Percentiles rank a stretch among this genome's conserved stretches.
Conservation (phyloP, 2,797 vertebrate species). For the Darevskia mixta region DNA sequence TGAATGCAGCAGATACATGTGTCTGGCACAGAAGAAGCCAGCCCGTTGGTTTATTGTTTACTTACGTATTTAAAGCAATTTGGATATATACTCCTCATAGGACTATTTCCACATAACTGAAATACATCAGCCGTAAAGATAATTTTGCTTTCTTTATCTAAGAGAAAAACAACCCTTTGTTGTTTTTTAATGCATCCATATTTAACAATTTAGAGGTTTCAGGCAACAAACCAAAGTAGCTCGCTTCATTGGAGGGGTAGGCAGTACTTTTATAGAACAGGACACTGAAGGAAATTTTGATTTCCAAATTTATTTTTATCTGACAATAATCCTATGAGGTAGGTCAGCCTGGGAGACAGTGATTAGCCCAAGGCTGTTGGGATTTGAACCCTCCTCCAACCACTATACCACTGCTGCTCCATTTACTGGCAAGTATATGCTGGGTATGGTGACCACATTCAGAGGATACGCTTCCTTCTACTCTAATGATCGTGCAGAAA, state of each 20-base stretch:
- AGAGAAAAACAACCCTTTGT: neutral
- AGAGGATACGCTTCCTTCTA: neutral
- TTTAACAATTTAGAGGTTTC: neutral
- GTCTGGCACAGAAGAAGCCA: neutral
- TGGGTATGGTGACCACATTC: neutral
- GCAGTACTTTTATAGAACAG: neutral
- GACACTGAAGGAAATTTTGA: neutral
- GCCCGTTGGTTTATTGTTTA: neutral
- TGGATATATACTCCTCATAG: neutral
- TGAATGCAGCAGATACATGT: neutral
- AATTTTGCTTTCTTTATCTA: neutral
- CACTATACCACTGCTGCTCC: no score
- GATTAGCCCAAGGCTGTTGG: no score
- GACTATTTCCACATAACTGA: neutral
- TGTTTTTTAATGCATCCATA: neutral
- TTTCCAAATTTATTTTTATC: neutral
- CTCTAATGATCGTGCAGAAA: neutral
- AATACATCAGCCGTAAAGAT: neutral
- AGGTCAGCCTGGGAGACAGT: no score
- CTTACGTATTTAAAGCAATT: neutral
- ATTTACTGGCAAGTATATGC: neutral
- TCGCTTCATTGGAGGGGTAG: neutral
- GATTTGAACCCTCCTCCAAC: no score
- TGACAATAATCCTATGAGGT: no score
- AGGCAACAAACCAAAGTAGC: neutral